Evolutionary conservation across 2,113 vertebrate genomes (phyloP), one percentile per base, ranked within the genome.

Genomic region (Dascyllus trimaculatus): DNA sequence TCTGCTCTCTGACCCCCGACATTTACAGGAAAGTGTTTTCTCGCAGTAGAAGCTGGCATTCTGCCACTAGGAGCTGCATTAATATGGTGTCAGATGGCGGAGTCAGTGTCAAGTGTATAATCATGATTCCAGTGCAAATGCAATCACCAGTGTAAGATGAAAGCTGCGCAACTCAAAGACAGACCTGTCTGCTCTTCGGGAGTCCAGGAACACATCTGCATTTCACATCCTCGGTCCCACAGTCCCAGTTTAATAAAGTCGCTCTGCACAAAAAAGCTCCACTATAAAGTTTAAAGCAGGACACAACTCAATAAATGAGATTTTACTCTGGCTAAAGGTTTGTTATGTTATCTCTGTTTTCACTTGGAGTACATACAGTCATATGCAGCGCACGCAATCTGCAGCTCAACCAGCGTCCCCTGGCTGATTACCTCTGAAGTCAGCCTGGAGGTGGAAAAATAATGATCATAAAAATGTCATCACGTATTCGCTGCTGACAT

Each of bases 161-260:
- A 83, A 73, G 26, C 61, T 63, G 43, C 49, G 32, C 66, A 62
- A 75, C 69, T 43, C 22, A 62, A 69, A 73, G 10, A 48, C 19
- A 7, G 56, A 83, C 26, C 1, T 69, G 22, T 69, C 59, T 45
- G 26, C 25, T 35, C 35, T 71, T 76, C 49, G 63, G 25, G 38
- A 61, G 25, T 75, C 40, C 26, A 66, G 24, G 2, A 78, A 82
- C 80, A 85, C 85, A 89, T 80, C 85, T 92, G 88, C 43, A 76
- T 84, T 85, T 79, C 82, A 35, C 80, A 82, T 80, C 24, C 18
- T 48, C 25, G 40, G 71, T 88, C 85, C 85, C 84, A 57, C 64
- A 77, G 89, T 82, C 88, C 86, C 76, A 76, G 72, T 85, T 85
- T 86, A 91, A 85, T 90, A 89, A 83, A 75, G 63, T 45, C 49